Conservation (phyloP, 1,140 invertebrate genomes). For the Cheumatopsyche charites region DNA sequence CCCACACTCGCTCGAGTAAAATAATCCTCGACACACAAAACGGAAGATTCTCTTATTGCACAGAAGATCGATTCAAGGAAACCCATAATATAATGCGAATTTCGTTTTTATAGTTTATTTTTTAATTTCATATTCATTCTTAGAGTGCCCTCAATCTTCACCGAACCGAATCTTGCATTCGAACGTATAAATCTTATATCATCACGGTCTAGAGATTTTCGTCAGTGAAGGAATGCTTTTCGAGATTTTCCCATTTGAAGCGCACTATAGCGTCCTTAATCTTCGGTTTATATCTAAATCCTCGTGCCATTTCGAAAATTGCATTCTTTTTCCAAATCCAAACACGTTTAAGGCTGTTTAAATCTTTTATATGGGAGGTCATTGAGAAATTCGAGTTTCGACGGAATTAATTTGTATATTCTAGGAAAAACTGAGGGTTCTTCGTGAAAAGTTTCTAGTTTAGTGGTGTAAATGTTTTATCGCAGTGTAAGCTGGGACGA, state of each 20-base stretch:
- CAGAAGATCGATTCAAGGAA: neutral
- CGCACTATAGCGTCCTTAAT: neutral
- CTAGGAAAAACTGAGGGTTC: conserved; percentile 16
- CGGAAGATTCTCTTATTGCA: neutral
- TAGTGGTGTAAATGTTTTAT: conserved; percentile 1
- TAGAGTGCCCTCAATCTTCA: no score
- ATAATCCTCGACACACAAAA: neutral
- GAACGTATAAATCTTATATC: neutral
- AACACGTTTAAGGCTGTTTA: neutral
- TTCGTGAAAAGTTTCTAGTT: neutral
- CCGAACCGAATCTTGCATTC: no score
- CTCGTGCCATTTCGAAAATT: conserved; percentile 16
- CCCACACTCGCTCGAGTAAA: neutral
- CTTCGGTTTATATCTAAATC: neutral
- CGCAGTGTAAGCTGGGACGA: neutral
- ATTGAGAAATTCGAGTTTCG: neutral
- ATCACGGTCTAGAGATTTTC: conserved; percentile 5
- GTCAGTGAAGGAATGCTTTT: conserved; percentile 1
- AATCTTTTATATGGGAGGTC: neutral
- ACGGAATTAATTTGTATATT: neutral
- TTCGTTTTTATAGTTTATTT: no score
- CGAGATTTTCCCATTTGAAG: conserved; percentile 12
- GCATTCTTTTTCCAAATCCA: conserved; percentile 19
- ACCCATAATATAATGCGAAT: conserved; percentile 19
- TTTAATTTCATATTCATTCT: no score